Percentiles rank a stretch among this genome's conserved stretches.
phyloP scores from a whole-genome alignment of 2,113 vertebrate species.

The Burhinus oedicnemus region DNA sequence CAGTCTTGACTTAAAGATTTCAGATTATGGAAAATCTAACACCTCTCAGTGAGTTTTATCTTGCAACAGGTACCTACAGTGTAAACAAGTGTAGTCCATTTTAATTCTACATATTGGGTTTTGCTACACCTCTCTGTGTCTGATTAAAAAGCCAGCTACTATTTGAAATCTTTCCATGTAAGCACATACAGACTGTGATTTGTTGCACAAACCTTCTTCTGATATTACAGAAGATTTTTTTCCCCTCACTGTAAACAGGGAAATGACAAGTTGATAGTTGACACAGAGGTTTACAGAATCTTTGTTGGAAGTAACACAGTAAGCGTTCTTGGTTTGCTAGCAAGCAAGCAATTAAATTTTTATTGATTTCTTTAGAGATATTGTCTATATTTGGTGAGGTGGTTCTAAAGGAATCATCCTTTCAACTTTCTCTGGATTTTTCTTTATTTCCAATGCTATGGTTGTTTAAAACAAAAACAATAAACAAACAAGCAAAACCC shows the following conservation, averaged over 20 bases:
- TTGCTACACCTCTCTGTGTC: background rate
- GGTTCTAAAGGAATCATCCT: background rate
- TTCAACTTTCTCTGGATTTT: background rate
- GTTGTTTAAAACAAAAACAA: background rate
- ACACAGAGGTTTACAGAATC: background rate
- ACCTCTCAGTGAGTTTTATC: background rate
- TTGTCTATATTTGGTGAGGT: background rate
- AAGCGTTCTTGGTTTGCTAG: background rate
- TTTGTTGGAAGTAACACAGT: background rate
- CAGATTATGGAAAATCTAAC: background rate
- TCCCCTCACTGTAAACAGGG: background rate
- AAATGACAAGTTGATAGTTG: background rate
- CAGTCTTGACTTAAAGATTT: background rate
- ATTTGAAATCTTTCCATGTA: background rate
- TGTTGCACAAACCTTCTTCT: background rate
- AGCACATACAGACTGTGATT: background rate
- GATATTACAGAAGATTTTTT: background rate
- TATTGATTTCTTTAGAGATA: background rate
- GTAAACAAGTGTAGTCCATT: background rate
- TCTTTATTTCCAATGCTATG: background rate
- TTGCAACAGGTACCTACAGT: background rate
- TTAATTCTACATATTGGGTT: background rate
- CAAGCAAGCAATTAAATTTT: background rate
- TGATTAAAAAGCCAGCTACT: background rate
- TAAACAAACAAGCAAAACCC: background rate